phyloP scores from a whole-genome alignment of 2,888 invertebrate species.

The Hymenopus coronatus region DNA sequence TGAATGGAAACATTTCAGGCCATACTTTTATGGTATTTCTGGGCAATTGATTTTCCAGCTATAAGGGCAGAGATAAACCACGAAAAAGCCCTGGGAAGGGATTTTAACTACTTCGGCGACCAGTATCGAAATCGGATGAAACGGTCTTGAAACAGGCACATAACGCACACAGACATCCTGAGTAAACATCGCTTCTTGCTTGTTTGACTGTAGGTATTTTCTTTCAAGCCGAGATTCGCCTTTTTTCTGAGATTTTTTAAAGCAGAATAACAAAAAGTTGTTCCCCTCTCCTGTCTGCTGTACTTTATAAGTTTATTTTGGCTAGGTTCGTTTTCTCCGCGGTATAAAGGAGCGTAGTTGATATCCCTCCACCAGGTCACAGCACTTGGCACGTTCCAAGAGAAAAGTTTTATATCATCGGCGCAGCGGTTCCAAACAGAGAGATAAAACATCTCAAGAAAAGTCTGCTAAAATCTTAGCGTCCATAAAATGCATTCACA shows the following conservation, averaged over 20 bases:
- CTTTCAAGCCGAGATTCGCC: not conserved
- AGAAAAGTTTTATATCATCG: not conserved
- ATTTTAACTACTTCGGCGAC: too few relatives aligned
- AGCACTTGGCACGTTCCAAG: not conserved
- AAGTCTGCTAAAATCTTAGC: not conserved
- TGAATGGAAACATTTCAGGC: too few relatives aligned
- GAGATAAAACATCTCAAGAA: not conserved
- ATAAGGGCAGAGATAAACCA: too few relatives aligned
- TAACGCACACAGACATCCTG: too few relatives aligned
- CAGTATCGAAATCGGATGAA: too few relatives aligned
- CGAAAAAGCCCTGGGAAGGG: too few relatives aligned
- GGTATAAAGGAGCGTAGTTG: not conserved
- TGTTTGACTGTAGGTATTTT: not conserved
- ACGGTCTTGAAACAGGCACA: too few relatives aligned
- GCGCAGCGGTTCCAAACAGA: not conserved
- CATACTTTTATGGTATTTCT: too few relatives aligned
- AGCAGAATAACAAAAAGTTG: not conserved
- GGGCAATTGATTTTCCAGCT: too few relatives aligned
- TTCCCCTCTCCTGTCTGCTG: not conserved
- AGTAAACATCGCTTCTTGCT: not conserved
- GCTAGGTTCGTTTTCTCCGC: not conserved
- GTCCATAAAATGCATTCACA: not conserved
- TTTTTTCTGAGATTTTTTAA: not conserved
- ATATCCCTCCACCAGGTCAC: not conserved
- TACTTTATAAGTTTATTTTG: not conserved